Percentiles rank a stretch among this genome's conserved stretches.
Evolutionary conservation across 92 coral and sea anemone species (phyloP).

Genomic region (Zoanthus gigantus): DNA sequence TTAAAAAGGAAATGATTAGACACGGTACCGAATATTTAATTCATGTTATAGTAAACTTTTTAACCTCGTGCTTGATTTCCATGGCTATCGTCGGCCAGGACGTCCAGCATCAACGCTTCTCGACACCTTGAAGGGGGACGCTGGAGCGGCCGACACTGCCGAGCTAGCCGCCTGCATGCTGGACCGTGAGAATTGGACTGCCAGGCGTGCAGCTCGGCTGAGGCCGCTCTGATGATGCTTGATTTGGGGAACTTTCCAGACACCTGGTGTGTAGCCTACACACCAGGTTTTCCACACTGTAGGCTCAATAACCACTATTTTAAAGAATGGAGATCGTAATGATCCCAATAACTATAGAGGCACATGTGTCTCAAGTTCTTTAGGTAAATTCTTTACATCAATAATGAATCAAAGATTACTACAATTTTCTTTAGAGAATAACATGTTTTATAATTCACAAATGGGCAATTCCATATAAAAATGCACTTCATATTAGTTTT

Average conservation of each 20-base stretch:
- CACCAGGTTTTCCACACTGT: too few species aligned
- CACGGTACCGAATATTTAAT: neutral
- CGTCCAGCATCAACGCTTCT: too few species aligned
- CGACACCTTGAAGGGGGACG: too few species aligned
- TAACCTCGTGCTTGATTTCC: constrained; percentile 11
- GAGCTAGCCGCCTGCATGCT: too few species aligned
- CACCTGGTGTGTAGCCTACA: constrained; percentile 29
- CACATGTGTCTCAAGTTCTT: neutral
- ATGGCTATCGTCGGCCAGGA: too few species aligned
- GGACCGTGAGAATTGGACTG: too few species aligned
- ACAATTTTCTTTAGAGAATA: neutral
- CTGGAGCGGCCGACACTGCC: too few species aligned
- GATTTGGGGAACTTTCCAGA: constrained; percentile 42
- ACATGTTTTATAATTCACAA: neutral
- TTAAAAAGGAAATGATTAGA: neutral
- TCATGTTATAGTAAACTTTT: neutral
- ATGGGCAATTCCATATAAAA: too few species aligned
- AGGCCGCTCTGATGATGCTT: too few species aligned
- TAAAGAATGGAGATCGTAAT: constrained; percentile 9
- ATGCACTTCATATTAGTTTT: too few species aligned
- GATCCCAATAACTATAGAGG: constrained; percentile 42
- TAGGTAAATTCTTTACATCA: constrained; percentile 35
- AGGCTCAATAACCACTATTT: constrained; percentile 36
- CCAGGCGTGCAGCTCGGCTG: too few species aligned
- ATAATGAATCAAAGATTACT: constrained; percentile 16